Evolutionary conservation across 2,888 invertebrate species (phyloP).

Genomic region (Adelognathus sp.): DNA sequence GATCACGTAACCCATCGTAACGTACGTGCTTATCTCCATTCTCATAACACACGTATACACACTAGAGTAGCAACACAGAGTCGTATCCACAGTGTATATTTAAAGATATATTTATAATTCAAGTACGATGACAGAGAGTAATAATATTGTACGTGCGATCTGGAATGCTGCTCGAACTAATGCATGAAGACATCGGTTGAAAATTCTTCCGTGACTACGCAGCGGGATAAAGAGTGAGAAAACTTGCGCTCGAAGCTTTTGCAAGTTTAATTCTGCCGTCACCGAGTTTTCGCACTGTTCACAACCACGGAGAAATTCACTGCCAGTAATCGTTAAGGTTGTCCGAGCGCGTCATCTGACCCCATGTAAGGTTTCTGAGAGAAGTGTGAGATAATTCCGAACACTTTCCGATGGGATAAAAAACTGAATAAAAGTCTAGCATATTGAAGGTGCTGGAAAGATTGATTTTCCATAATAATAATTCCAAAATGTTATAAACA

Average conservation of each 20-base stretch:
- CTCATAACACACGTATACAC: slow-evolving; percentile 2
- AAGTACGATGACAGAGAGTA: slow-evolving; percentile 39
- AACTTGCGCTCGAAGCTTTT: background rate
- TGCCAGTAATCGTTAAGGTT: too few species aligned
- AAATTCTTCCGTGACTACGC: background rate
- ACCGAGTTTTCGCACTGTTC: too few species aligned
- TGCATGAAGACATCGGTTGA: background rate
- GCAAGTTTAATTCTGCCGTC: background rate
- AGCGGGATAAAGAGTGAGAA: background rate
- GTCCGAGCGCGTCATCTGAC: too few species aligned
- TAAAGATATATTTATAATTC: background rate
- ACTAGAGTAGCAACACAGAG: background rate
- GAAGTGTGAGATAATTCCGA: too few species aligned
- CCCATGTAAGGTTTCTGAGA: too few species aligned
- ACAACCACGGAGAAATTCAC: too few species aligned
- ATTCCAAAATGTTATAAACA: too few species aligned
- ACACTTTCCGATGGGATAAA: too few species aligned
- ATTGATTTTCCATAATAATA: too few species aligned
- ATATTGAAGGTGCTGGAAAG: too few species aligned
- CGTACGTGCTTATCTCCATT: slow-evolving; percentile 58
- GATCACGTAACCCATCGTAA: slow-evolving; percentile 55
- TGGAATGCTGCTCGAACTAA: background rate
- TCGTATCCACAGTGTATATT: background rate
- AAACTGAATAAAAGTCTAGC: too few species aligned
- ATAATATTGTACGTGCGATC: slow-evolving; percentile 53